Evolutionary conservation across 2,888 invertebrate species (phyloP), one percentile per base, ranked within the genome.

Genomic region (Philereme vetulata): DNA sequence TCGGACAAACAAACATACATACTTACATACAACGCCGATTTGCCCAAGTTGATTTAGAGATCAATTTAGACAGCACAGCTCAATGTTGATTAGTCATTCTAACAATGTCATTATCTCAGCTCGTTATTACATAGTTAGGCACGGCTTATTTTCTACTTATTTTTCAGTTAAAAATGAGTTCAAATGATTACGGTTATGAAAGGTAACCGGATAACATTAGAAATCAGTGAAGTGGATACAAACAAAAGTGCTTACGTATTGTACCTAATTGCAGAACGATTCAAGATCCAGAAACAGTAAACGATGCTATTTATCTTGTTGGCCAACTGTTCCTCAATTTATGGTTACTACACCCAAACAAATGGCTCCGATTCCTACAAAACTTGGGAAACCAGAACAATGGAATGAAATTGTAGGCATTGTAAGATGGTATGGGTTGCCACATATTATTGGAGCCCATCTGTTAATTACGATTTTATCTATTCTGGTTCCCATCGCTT

Each of bases 391-490:
- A 66, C 47, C 6, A 32, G 52, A 66, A 71, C 68, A 71, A 67
- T 68, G 56, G 67, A 21, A 52, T 49, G 3, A 4, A 38, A 65
- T 65, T 58, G 45, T 64, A 67, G 67, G 65, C 60, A 65, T 57
- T 47, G 63, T 21, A 47, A 59, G 32, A 64, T 68, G 67, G 66
- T 56, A 49, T 40, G 7, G n/a, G 47, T 40, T 54, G 57, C 63
- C 54, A 51, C 59, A 61, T 67, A 64, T 66, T 65, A 63, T 64
- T 70, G 60, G 48, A 48, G 51, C 43, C 65, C 42, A 62, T 64
- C 66, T 61, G 67, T 72, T 35, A 67, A 71, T 70, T 70, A 64
- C 51, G 75, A 78, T 75, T 10, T 38, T 74, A 78, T 79, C 77
- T 53, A 50, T 44, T 49, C 35, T 33, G 44, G 50, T 74, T 75